Conservation (phyloP, 2,113 vertebrate species). For the Urocynchramus pylzowi region DNA sequence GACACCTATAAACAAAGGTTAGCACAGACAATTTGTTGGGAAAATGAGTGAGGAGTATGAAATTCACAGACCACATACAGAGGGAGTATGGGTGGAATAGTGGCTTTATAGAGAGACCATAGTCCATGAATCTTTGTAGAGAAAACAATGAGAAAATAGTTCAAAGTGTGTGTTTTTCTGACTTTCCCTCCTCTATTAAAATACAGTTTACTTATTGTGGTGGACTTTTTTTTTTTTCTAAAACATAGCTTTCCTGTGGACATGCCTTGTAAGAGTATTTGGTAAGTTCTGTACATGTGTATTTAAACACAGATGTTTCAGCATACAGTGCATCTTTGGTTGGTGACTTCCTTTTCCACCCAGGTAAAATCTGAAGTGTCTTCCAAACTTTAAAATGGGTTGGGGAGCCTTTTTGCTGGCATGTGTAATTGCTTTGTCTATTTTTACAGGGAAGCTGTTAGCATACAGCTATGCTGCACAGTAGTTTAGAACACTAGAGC, state of each 20-base stretch:
- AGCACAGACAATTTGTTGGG: conserved; percentile 9
- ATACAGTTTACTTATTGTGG: not conserved
- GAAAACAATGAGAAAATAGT: conserved; percentile 19
- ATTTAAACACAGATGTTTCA: not conserved
- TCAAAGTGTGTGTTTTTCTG: not conserved
- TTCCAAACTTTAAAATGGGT: not conserved
- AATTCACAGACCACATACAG: not conserved
- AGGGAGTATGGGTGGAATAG: not conserved
- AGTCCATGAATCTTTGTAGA: not conserved
- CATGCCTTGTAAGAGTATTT: not conserved
- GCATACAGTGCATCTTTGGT: not conserved
- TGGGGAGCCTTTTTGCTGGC: not conserved
- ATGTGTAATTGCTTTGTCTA: not conserved
- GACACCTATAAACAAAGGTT: conserved; percentile 45
- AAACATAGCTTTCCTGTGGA: not conserved
- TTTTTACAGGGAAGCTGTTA: not conserved
- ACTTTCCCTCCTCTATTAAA: not conserved
- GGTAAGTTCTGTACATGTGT: not conserved
- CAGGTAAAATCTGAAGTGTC: not conserved
- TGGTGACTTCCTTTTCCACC: not conserved
- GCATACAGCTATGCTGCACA: not conserved
- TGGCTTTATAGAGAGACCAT: not conserved
- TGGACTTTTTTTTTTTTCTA: not conserved
- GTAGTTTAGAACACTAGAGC: not conserved
- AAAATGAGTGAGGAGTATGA: not conserved